Conservation (phyloP, 2,113 vertebrate species). For the Epinephelus fuscoguttatus region DNA sequence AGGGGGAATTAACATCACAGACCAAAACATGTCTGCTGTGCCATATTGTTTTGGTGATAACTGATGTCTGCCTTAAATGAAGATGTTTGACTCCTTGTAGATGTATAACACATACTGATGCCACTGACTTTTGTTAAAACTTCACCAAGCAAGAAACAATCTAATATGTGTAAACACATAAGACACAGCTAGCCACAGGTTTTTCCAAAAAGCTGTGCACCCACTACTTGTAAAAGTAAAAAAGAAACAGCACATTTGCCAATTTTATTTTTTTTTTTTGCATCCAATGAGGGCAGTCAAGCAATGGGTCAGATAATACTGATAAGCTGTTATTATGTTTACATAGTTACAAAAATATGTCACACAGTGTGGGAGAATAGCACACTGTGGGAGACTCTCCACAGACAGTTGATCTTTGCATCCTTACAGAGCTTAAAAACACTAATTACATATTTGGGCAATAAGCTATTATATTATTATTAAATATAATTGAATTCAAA, state of each 20-base stretch:
- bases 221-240: too few species aligned
- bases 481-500: conserved; percentile 15
- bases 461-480: conserved; percentile 5
- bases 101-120: neutral
- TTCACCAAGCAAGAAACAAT: neutral
- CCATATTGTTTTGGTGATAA: neutral
- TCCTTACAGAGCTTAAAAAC: neutral
- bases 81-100: neutral
- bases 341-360: neutral
- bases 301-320: neutral
- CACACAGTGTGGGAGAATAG: neutral
- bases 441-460: neutral
- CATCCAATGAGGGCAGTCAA: neutral
- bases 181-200: neutral
- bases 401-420: conserved; percentile 14
- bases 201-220: neutral
- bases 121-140: neutral
- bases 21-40: neutral
- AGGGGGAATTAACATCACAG: neutral
- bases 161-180: neutral
- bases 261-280: neutral
- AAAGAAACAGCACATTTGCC: neutral
- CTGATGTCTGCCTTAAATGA: neutral
- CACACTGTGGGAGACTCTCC: conserved; percentile 8
- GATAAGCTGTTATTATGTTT: neutral